Evolutionary conservation across 2,888 invertebrate genomes (phyloP).

Genomic region (Trichogramma dendrolimi): DNA sequence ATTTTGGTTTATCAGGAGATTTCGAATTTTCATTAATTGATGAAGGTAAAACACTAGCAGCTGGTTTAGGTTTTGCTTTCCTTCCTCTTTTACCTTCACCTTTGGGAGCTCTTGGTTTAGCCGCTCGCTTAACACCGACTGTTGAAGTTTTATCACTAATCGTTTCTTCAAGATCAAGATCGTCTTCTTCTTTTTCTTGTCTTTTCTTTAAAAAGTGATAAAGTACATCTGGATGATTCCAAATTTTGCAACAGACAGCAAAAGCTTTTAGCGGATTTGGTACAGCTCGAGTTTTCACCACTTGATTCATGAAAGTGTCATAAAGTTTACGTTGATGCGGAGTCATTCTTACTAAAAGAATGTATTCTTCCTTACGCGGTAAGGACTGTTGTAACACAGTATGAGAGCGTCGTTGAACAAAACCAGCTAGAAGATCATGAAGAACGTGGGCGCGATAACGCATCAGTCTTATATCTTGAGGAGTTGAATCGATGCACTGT

Average conservation of each 20-base stretch:
- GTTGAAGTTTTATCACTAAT: conserved; percentile 55
- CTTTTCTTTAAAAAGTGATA: conserved; percentile 83
- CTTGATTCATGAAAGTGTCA: conserved; percentile 88
- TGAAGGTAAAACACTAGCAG: conserved; percentile 57
- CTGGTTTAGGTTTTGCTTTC: conserved; percentile 53
- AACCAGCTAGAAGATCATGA: conserved; percentile 89
- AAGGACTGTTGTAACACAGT: conserved; percentile 86
- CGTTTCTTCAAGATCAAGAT: conserved; percentile 77
- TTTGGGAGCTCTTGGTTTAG: conserved; percentile 49
- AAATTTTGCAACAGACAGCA: conserved; percentile 97
- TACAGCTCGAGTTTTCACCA: conserved; percentile 77
- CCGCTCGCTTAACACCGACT: conserved; percentile 45
- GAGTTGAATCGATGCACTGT: conserved; percentile 95
- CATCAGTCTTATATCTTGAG: conserved; percentile 90
- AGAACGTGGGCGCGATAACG: conserved; percentile 92
- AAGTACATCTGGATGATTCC: conserved; percentile 92
- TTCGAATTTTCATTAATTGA: conserved; percentile 27
- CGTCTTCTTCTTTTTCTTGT: conserved; percentile 71
- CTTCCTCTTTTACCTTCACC: conserved; percentile 49
- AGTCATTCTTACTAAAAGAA: conserved; percentile 83
- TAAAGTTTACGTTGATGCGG: conserved; percentile 86
- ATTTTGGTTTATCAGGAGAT: conserved; percentile 11
- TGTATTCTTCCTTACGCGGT: conserved; percentile 93
- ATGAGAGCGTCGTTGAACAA: conserved; percentile 93
- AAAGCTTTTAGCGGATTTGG: conserved; percentile 97